phyloP scores from a whole-genome alignment of 2,113 vertebrate species.

The Opisthocomus hoazin region DNA sequence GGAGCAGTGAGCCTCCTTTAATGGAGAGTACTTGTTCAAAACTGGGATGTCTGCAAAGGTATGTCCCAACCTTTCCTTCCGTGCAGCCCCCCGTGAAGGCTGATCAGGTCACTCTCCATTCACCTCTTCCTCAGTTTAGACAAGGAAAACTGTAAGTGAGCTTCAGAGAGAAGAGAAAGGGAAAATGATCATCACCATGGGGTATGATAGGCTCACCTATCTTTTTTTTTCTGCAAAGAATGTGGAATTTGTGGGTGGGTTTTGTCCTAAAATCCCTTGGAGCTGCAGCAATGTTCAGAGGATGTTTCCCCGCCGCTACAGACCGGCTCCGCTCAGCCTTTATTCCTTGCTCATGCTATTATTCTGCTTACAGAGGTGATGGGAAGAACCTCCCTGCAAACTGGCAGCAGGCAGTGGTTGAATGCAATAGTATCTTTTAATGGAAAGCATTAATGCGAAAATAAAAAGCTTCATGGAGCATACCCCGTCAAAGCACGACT shows the following conservation, averaged over 20 bases:
- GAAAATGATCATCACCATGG: not conserved
- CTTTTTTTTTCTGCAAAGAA: not conserved
- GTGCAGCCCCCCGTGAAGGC: not conserved
- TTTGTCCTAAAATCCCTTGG: not conserved
- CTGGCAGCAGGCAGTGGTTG: not conserved
- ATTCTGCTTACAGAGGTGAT: not conserved
- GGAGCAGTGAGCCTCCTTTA: not conserved
- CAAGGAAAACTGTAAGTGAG: not conserved
- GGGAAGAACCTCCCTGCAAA: not conserved
- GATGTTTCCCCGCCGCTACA: not conserved
- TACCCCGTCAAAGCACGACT: not conserved
- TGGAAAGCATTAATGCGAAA: not conserved
- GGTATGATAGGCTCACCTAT: not conserved
- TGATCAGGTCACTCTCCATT: not conserved
- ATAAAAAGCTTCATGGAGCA: not conserved
- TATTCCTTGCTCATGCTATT: not conserved
- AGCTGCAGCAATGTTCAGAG: not conserved
- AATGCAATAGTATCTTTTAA: not conserved
- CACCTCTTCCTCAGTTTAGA: not conserved
- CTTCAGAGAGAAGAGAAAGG: not conserved
- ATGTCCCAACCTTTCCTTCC: not conserved
- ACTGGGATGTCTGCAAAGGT: not conserved
- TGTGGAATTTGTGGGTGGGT: not conserved
- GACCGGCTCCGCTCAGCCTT: not conserved
- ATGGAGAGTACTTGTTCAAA: rapidly evolving